A percentile compares a stretch with the other conserved stretches of the same genome.
phyloP scores from a whole-genome alignment of 1,140 invertebrate species.

The Nylanderia fulva region DNA sequence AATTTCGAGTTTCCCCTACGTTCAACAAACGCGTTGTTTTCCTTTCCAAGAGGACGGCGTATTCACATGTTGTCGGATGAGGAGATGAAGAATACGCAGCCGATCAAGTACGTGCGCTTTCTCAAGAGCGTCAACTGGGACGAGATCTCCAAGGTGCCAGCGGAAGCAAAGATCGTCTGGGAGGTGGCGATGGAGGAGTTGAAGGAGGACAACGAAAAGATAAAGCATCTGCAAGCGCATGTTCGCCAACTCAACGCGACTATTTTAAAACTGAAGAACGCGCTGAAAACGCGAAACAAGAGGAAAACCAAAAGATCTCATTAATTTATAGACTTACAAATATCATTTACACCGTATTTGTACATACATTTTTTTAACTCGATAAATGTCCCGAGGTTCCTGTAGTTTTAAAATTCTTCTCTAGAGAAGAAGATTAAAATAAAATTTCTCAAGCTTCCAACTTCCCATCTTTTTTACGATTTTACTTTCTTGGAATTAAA shows the following conservation, averaged over 20 bases:
- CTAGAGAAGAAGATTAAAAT: not conserved
- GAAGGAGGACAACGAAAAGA: conserved; percentile 7
- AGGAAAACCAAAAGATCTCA: not conserved
- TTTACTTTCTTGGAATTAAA: not conserved
- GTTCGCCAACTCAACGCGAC: not conserved
- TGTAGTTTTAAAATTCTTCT: not conserved
- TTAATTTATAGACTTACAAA: not conserved
- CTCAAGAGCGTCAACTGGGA: conserved; percentile 39
- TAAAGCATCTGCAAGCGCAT: not conserved
- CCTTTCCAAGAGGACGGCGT: conserved; percentile 7
- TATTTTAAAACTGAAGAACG: not conserved
- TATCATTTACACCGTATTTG: not conserved
- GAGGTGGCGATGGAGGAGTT: conserved; percentile 36
- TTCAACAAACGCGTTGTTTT: not conserved
- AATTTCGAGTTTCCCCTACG: not conserved
- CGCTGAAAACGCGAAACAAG: not conserved
- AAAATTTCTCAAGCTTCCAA: not conserved
- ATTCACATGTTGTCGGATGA: conserved; percentile 14
- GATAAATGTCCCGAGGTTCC: not conserved
- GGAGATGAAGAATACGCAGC: conserved; percentile 28
- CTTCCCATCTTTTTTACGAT: not conserved
- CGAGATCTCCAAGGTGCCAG: conserved; percentile 42
- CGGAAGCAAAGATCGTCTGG: conserved; percentile 26
- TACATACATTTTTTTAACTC: not conserved
- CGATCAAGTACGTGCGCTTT: conserved; percentile 44